Evolutionary conservation across 1,140 invertebrate species (phyloP), one percentile per base, ranked within the genome.

Genomic region (Muscidifurax raptorellus): DNA sequence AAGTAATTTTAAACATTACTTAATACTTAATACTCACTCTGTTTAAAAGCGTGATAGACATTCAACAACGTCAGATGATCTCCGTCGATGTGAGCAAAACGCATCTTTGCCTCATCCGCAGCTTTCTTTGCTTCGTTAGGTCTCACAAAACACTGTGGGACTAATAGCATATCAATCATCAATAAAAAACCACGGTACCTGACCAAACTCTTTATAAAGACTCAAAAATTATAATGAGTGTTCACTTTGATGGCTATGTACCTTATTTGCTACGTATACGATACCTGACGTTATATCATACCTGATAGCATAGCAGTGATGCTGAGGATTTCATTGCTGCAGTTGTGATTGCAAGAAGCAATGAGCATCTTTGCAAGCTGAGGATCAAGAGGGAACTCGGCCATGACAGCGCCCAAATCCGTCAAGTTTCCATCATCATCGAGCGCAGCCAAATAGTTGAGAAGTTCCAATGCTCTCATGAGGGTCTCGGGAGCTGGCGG

Each of bases 361-460:
- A 99, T 99, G 36, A 99, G 94, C 98, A 99, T 99, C 94, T 99
- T 99, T 0, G 99, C 98, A 25, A 99, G 94, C 91, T 99, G 99
- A 3, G 99, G 99, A 95, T 99, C 99, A 9, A 99, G 93, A 0
- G 99, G 99, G 90, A 99, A 99, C 94, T 99, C 99, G 0, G 99
- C 99, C 99, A 99, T 99, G 85, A 99, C 97, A 0, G 98, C 98
- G n/a, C 98, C 98, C 64, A 99, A 93, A 91, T 99, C 97, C 0
- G 98, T 99, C 72, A 99, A 93, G 91, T 99, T 98, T 75, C 98
- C 97, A 92, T 99, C 98, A 92, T 99, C 99, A 89, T 99, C 99
- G 86, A 99, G 94, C 0, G 98, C 98, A 6, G 97, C 98, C 79
- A 99, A 94, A 92, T 99, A 99, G 94, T 99, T 99, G 13, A 99